Evolutionary conservation across 2,888 invertebrate genomes (phyloP), one percentile per base, ranked within the genome.

Genomic region (Sabatieria punctata): DNA sequence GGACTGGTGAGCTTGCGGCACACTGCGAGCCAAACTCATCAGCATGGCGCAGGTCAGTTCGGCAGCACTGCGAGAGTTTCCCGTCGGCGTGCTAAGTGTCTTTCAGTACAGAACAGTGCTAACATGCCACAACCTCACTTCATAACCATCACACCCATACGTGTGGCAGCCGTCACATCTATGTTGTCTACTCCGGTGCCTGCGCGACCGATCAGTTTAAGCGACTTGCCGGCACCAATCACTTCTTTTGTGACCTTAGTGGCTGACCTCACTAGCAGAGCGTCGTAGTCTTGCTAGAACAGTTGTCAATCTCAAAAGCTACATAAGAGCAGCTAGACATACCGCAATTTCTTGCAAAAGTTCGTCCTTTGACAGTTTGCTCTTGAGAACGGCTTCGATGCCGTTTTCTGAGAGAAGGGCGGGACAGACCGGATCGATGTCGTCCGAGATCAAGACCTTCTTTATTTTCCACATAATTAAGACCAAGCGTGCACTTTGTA

Each of bases 161-260:
- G 73, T 0, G 82, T 85, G 3, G 95, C 93, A 4, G 84, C 80
- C 35, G 74, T 70, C 39, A 85, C 78, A 65, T 97, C 89, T 53
- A 97, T 93, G 69, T 95, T 97, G 71, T 97, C 97, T 3, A 93
- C 86, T 2, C 97, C 97, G 1, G 91, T 93, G 4, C 95, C 95
- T n/a, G 95, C 95, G 39, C 95, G 76, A 15, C 88, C 93, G 37
- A 95, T 81, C 19, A 86, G 80, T 69, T 83, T 82, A 38, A 95
- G 71, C 46, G 76, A 77, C 1, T 78, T 82, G 1, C 79, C 79
- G 2, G 70, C 71, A 46, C 76, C 74, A 51, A 95, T 74, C 25
- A 95, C 78, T 54, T 85, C 83, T 46, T 78, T 77, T 1, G 86
- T 86, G 46, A 93, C 88, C 74, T 86, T 86, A 0, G 91, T 85